A percentile compares a stretch with the other conserved stretches of the same genome.
Conservation (phyloP, 2,113 vertebrate genomes). For the Heloderma charlesbogerti region DNA sequence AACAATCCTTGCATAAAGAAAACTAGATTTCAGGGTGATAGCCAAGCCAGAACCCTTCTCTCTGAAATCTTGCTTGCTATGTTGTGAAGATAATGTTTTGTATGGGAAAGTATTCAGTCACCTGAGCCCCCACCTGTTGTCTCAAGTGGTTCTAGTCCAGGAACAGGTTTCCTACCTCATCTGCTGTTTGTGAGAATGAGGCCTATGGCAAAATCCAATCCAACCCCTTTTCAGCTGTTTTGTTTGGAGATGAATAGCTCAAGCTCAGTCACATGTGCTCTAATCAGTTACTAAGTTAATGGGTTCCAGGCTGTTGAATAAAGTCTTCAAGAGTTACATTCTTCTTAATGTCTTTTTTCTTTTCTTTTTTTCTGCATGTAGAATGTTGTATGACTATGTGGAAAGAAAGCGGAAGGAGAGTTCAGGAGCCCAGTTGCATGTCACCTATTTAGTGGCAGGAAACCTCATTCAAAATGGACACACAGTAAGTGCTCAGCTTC, state of each 20-base stretch:
- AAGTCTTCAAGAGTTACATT: not conserved
- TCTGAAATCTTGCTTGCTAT: not conserved
- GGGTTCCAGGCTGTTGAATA: not conserved
- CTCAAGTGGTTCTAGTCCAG: not conserved
- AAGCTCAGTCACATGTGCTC: not conserved
- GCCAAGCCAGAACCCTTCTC: too few relatives aligned
- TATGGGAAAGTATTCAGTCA: not conserved
- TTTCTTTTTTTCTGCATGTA: constrained; percentile 60
- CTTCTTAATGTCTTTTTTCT: not conserved
- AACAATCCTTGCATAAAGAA: not conserved
- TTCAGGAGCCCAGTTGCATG: constrained; percentile 86
- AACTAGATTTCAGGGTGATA: not conserved
- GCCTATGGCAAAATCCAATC: not conserved
- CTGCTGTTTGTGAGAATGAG: not conserved
- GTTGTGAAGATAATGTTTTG: not conserved
- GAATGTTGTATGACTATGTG: constrained; percentile 95
- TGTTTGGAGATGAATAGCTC: not conserved
- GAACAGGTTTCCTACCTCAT: not conserved
- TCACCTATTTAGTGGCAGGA: constrained; percentile 93
- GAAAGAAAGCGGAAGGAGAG: constrained; percentile 92
- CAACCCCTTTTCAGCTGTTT: not conserved
- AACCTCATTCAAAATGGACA: constrained; percentile 85
- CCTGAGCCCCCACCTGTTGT: too few relatives aligned
- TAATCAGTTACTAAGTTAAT: not conserved
- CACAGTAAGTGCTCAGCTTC: constrained; percentile 75